Evolutionary conservation across 2,797 vertebrate species (phyloP).

Genomic region (Parambassis ranga): DNA sequence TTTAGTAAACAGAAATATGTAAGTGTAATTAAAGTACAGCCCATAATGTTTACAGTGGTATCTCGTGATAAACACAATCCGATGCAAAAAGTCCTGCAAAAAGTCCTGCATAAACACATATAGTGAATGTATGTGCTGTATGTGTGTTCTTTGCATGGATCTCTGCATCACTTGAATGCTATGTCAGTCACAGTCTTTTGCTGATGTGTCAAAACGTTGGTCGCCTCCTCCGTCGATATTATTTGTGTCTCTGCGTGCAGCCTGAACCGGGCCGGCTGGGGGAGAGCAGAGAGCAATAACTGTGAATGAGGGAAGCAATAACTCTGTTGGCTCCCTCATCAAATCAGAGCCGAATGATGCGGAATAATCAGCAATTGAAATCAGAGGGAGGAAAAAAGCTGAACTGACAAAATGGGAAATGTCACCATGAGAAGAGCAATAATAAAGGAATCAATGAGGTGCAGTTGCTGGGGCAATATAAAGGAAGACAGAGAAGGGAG

Average conservation of each 20-base stretch:
- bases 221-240: constrained; percentile 18
- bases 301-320: constrained; percentile 68
- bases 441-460: constrained; percentile 76
- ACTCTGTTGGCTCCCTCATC: constrained; percentile 72
- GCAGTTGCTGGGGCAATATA: constrained; percentile 42
- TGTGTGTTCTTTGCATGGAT: not conserved
- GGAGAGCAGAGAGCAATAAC: constrained; percentile 54
- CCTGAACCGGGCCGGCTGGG: not conserved
- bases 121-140: not conserved
- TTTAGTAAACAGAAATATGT: no score
- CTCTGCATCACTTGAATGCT: not conserved
- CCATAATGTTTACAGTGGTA: no score
- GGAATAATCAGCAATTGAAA: constrained; percentile 80
- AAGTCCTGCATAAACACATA: no score
- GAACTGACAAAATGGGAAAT: constrained; percentile 79
- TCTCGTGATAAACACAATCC: no score
- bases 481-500: not conserved
- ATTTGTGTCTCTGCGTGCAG: constrained; percentile 32
- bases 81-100: no score
- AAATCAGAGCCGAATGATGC: constrained; percentile 74
- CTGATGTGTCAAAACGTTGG: constrained; percentile 42
- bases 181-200: constrained; percentile 38
- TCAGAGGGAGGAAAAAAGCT: constrained; percentile 70
- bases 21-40: no score
- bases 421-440: constrained; percentile 74